Conservation (phyloP, 2,113 vertebrate species). For the Falco punctatus region DNA sequence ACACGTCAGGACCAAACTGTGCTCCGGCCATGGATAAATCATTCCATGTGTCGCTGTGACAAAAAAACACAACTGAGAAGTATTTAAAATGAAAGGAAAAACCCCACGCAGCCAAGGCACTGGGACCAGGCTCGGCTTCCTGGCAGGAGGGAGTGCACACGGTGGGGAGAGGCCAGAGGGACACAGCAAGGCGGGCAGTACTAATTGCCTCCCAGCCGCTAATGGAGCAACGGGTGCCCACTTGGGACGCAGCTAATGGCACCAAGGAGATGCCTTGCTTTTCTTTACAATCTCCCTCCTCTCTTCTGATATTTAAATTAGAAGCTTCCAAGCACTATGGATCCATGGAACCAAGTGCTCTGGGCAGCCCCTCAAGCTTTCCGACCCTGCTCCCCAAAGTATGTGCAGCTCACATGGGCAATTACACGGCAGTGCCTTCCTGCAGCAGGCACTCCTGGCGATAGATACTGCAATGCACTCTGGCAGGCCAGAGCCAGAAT, state of each 20-base stretch:
- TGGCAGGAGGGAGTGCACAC: rapidly evolving
- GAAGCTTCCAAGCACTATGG: background rate
- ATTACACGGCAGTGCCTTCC: background rate
- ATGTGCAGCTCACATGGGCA: background rate
- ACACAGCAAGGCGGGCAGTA: background rate
- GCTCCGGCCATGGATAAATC: background rate
- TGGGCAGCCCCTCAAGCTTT: rapidly evolving
- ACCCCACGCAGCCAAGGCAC: background rate
- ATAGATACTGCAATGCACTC: background rate
- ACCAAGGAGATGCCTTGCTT: background rate
- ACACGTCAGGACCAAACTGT: background rate
- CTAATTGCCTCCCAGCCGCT: background rate
- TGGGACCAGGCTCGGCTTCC: background rate
- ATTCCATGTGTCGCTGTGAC: conserved; percentile 46
- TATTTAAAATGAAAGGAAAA: conserved; percentile 40
- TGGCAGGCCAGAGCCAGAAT: conserved; percentile 1
- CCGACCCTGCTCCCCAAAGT: background rate
- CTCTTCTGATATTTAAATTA: background rate
- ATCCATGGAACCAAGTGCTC: rapidly evolving
- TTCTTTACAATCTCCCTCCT: background rate
- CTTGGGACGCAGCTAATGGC: background rate
- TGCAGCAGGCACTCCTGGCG: background rate
- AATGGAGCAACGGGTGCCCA: conserved; percentile 6
- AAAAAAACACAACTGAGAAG: background rate
- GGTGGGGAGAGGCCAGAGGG: background rate